phyloP scores from a whole-genome alignment of 23 tunicate species.

The Halocynthia aurantium region DNA sequence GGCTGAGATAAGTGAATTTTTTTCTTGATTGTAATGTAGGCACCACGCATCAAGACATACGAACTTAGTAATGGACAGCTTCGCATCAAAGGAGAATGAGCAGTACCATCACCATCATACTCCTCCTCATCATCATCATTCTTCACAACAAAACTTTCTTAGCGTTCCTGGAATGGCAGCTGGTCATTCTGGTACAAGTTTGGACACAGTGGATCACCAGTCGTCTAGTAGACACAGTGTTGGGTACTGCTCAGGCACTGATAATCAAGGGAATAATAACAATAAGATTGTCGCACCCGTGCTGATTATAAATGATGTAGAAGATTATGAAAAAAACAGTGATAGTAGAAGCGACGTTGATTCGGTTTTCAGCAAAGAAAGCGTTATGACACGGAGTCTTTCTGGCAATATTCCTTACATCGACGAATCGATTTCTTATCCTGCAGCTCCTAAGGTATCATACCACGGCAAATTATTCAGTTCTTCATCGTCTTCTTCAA shows the following conservation, averaged over 20 bases:
- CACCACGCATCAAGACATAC: no score
- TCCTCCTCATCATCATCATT: no score
- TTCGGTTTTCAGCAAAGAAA: not conserved
- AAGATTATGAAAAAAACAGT: not conserved
- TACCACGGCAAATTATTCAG: no score
- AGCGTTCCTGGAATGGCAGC: not conserved
- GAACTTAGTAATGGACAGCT: no score
- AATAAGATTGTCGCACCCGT: not conserved
- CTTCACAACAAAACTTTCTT: no score
- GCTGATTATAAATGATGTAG: not conserved
- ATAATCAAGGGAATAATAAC: not conserved
- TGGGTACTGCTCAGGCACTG: not conserved
- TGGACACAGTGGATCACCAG: not conserved
- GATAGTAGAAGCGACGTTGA: not conserved
- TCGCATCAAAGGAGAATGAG: no score
- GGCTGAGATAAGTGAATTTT: no score
- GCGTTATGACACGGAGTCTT: not conserved
- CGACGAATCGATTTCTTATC: not conserved
- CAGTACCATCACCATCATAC: no score
- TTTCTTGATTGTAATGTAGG: no score
- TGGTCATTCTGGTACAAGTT: conserved; percentile 7
- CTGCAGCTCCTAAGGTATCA: no score
- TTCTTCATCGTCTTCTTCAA: no score
- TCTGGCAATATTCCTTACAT: not conserved
- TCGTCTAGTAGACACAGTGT: not conserved